These are phyloP conservation scores for Norana najaformis DNA, from an alignment of 2,888 invertebrate species.

Conservation along the genomic window DNA sequence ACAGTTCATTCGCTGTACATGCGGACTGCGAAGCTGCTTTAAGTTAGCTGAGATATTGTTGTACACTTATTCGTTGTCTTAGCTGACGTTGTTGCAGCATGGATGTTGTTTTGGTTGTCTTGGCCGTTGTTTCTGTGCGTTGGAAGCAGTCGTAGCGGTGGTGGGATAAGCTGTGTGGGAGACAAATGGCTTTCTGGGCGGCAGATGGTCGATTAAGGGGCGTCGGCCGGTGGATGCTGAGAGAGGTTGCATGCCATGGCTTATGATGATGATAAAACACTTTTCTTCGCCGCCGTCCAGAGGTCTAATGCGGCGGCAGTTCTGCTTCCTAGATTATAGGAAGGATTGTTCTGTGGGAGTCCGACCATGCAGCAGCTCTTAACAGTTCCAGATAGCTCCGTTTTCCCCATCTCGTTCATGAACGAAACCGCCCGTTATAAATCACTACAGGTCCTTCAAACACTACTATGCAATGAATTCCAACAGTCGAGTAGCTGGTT, in stretches of 20 bases:
- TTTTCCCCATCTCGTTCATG: background rate
- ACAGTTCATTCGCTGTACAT: no score
- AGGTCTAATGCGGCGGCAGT: background rate
- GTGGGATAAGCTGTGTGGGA: background rate
- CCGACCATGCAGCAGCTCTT: background rate
- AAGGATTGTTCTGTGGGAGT: background rate
- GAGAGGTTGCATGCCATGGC: background rate
- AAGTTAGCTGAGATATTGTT: background rate
- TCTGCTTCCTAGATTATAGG: background rate
- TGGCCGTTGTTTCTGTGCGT: background rate
- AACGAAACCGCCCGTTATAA: background rate
- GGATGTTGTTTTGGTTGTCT: background rate
- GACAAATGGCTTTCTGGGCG: conserved; percentile 13
- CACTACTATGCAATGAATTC: background rate
- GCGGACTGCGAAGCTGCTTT: background rate
- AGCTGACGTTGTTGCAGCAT: background rate
- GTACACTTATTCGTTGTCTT: background rate
- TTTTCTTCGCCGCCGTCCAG: background rate
- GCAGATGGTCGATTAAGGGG: background rate
- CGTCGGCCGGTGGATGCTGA: background rate
- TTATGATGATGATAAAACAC: conserved; percentile 2
- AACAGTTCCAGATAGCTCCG: background rate
- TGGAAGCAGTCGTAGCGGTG: background rate
- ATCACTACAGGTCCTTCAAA: background rate
- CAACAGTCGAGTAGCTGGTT: background rate